These are phyloP conservation scores for Montipora foliosa DNA, from an alignment of 64 coral and sea anemone genomes.

Conservation along the genomic window DNA sequence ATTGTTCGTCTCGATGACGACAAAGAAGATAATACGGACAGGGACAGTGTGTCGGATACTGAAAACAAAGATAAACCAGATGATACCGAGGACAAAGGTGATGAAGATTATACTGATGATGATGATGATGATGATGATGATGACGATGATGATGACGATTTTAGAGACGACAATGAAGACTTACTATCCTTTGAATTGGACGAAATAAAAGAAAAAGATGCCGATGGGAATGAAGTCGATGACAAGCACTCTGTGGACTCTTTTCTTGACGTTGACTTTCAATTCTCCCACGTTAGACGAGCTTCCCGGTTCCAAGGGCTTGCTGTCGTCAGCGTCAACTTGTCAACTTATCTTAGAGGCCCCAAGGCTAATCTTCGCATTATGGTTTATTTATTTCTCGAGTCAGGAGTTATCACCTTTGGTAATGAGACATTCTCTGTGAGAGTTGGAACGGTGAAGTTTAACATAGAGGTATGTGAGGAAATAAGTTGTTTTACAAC, in stretches of 20 bases:
- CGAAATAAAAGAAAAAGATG: constrained; percentile 45
- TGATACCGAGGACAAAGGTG: not conserved
- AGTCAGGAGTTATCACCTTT: constrained; percentile 5
- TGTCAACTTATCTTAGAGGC: not conserved
- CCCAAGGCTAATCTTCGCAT: constrained; percentile 5
- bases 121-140: not conserved
- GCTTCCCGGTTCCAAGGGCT: not conserved
- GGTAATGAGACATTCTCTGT: constrained; percentile 33
- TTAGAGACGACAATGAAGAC: constrained; percentile 7
- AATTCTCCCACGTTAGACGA: not conserved
- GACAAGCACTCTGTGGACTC: constrained; percentile 52
- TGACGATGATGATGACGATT: constrained; percentile 38
- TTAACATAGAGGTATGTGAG: constrained; percentile 27
- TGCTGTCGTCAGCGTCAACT: constrained; percentile 5
- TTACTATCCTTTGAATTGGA: constrained; percentile 17
- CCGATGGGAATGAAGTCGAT: constrained; percentile 31
- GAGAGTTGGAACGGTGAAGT: constrained; percentile 27
- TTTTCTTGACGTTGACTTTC: constrained; percentile 11
- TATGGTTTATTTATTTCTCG: constrained; percentile 31
- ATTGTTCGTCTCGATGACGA: constrained; percentile 20
- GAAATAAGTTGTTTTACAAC: too few relatives aligned
- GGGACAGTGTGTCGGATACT: not conserved
- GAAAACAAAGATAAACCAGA: not conserved
- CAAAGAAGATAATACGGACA: not conserved
- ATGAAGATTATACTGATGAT: not conserved